Conservation (phyloP, 2,113 vertebrate species). For the Coracopsis vasa region DNA sequence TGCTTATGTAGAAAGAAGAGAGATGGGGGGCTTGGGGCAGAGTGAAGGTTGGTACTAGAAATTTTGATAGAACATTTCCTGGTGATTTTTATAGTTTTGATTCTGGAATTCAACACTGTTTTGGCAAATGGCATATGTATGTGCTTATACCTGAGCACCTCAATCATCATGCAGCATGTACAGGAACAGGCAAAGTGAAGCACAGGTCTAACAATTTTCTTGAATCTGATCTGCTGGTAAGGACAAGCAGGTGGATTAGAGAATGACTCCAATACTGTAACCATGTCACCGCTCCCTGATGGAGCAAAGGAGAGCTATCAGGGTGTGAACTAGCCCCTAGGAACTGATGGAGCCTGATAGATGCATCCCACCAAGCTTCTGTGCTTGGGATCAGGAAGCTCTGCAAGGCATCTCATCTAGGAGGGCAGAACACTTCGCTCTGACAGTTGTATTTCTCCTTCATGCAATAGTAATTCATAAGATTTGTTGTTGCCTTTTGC, state of each 20-base stretch:
- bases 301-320: background rate
- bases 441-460: background rate
- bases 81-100: background rate
- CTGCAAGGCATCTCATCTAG: background rate
- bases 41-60: background rate
- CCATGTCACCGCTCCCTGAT: background rate
- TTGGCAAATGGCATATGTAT: background rate
- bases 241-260: background rate
- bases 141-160: background rate
- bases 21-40: background rate
- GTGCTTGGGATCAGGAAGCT: background rate
- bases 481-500: background rate
- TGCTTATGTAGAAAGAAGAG: background rate
- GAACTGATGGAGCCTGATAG: background rate
- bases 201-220: background rate
- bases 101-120: background rate
- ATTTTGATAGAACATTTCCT: background rate
- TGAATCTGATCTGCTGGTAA: background rate
- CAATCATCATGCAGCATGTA: background rate
- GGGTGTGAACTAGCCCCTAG: background rate
- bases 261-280: background rate
- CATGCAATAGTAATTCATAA: background rate
- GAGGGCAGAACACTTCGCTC: background rate
- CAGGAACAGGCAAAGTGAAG: background rate
- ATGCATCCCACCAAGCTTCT: background rate